Evolutionary conservation across 2,797 vertebrate genomes (phyloP).

Genomic region (Antrozous pallidus): DNA sequence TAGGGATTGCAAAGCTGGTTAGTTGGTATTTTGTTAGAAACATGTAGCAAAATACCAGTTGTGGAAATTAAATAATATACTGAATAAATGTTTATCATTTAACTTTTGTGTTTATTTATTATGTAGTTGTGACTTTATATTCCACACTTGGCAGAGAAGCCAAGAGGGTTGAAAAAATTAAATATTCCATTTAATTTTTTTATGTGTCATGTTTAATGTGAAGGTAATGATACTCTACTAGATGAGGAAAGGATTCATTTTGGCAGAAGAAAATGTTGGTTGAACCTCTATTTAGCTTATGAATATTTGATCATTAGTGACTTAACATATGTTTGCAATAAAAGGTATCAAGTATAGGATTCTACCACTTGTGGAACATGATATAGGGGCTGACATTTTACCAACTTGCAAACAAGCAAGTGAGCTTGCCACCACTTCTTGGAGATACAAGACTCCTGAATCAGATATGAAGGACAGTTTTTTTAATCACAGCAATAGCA

Average conservation of each 20-base stretch:
- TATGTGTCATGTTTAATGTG: neutral
- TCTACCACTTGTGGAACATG: neutral
- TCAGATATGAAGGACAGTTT: neutral
- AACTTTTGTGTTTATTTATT: conserved; percentile 18
- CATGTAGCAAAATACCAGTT: conserved; percentile 12
- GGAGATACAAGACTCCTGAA: neutral
- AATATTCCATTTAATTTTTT: neutral
- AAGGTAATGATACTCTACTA: neutral
- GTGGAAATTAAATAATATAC: neutral
- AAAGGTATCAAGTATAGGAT: neutral
- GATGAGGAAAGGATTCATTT: conserved; percentile 19
- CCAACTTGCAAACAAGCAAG: neutral
- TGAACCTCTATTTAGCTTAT: neutral
- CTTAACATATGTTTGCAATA: neutral
- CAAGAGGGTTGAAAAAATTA: neutral
- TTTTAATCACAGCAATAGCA: neutral
- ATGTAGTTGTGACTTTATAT: conserved; percentile 95
- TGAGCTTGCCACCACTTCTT: neutral
- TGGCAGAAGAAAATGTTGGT: neutral
- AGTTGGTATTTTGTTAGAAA: neutral
- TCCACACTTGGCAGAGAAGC: conserved; percentile 96
- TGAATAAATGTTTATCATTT: neutral
- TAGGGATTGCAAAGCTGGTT: neutral
- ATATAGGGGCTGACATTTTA: neutral
- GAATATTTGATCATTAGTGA: conserved; percentile 16